Conservation (phyloP, 2,113 vertebrate species). For the Sorex araneus region DNA sequence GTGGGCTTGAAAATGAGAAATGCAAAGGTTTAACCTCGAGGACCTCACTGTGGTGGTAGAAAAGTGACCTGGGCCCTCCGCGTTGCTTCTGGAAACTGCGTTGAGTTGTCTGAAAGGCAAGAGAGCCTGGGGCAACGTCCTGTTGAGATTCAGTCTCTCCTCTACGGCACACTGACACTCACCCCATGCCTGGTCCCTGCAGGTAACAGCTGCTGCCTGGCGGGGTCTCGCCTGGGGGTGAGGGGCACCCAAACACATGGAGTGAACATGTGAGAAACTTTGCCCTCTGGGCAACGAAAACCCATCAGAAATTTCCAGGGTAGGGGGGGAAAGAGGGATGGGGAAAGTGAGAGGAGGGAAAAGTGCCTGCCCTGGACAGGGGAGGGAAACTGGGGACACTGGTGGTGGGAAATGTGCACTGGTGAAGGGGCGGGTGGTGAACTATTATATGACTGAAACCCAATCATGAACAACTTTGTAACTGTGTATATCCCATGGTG, state of each 20-base stretch:
- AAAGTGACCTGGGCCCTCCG: background rate
- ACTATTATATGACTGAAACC: no score
- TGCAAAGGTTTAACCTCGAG: background rate
- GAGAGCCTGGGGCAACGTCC: background rate
- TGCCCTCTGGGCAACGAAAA: background rate
- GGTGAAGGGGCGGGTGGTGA: no score
- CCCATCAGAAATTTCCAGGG: background rate
- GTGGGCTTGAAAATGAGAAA: background rate
- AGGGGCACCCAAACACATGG: no score
- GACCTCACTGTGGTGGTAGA: background rate
- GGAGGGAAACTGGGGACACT: no score
- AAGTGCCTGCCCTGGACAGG: no score
- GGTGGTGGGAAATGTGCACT: no score
- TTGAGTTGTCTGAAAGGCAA: background rate
- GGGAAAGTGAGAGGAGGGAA: no score
- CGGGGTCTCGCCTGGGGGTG: background rate
- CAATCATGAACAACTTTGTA: no score
- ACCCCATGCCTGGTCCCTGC: background rate
- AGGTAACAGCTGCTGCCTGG: background rate
- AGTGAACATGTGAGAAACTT: constrained; percentile 27
- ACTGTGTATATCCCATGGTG: no score
- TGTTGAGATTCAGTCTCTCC: background rate
- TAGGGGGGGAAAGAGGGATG: no score
- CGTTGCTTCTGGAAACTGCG: background rate
- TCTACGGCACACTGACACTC: background rate